Evolutionary conservation across 2,888 invertebrate species (phyloP), one percentile per base, ranked within the genome.

Genomic region (Drosophila quinaria): DNA sequence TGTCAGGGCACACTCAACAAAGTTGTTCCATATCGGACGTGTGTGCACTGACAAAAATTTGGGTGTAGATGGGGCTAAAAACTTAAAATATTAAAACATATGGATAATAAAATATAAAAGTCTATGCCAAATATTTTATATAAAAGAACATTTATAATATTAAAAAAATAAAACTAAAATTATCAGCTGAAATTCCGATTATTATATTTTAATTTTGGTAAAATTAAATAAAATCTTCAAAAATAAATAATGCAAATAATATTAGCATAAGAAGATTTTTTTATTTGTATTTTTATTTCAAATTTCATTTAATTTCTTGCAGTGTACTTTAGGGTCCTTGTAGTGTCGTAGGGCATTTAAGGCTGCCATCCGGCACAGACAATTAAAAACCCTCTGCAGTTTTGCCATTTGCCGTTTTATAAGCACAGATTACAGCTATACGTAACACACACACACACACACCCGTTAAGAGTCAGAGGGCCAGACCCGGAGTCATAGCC

Each of bases 371-470:
- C 85, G 87, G 90, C 73, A 74, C 78, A 86, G 85, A 86, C 90
- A 86, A 89, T 86, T 86, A 86, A 86, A 86, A 86, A 88, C 89
- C 85, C 87, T 86, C 90, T 86, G 89, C 80, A 86, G 78, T 68
- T 71, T 88, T 80, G 88, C 85, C 90, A 89, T 85, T 85, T 85
- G 88, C 87, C 88, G 63, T 86, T 86, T 90, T 89, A 86, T 89
- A 90, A 88, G 85, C 85, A 88, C 87, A 90, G 85, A 90, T 86
- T 86, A 86, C 90, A 89, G 89, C 78, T 90, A 70, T 80, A 80
- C 81, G 89, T 82, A 86, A 86, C 87, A 87, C 89, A 89, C 68
- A 68, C 50, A 50, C 35, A 64, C 54, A 54, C 58, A 5, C 22
- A 22, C 22, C n/a, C n/a, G n/a, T n/a, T n/a, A n/a, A 33, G 50